These are phyloP conservation scores for Sphaerodactylus townsendi DNA, from an alignment of 2,113 vertebrate genomes.

Conservation along the genomic window DNA sequence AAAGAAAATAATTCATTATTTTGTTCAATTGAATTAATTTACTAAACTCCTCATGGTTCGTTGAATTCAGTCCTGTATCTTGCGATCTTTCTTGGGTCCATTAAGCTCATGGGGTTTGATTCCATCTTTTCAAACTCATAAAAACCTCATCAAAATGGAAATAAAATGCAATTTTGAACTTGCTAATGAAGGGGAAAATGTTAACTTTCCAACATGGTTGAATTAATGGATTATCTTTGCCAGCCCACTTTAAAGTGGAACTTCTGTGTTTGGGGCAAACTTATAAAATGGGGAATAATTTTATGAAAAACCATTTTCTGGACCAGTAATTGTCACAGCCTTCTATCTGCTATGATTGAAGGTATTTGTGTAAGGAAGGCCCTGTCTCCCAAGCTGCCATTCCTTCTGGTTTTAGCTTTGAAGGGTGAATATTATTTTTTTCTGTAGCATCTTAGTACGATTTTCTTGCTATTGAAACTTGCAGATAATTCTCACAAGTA, in stretches of 20 bases:
- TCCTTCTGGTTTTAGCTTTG: slow-evolving; percentile 50
- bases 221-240: slow-evolving; percentile 71
- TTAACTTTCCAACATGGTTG: slow-evolving; percentile 65
- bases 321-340: slow-evolving; percentile 42
- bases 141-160: slow-evolving; percentile 83
- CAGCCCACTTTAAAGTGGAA: slow-evolving; percentile 56
- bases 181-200: slow-evolving; percentile 72
- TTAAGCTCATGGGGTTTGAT: slow-evolving; percentile 75
- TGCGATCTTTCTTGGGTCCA: slow-evolving; percentile 72
- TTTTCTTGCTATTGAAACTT: slow-evolving; percentile 31
- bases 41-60: slow-evolving; percentile 73
- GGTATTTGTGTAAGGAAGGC: slow-evolving; percentile 41
- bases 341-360: slow-evolving; percentile 36
- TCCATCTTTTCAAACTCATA: slow-evolving; percentile 77
- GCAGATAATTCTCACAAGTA: slow-evolving; percentile 1
- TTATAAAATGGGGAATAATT: slow-evolving; percentile 55
- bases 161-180: slow-evolving; percentile 78
- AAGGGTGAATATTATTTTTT: slow-evolving; percentile 30
- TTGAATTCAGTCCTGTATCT: slow-evolving; percentile 77
- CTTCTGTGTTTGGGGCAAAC: slow-evolving; percentile 55
- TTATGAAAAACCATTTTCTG: slow-evolving; percentile 36
- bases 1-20: slow-evolving; percentile 71
- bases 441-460: not conserved
- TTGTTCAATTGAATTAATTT: slow-evolving; percentile 81
- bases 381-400: slow-evolving; percentile 40